Base-by-base conservation (phyloP, 2,797 vertebrate species). In the Malurus splendens region DNA sequence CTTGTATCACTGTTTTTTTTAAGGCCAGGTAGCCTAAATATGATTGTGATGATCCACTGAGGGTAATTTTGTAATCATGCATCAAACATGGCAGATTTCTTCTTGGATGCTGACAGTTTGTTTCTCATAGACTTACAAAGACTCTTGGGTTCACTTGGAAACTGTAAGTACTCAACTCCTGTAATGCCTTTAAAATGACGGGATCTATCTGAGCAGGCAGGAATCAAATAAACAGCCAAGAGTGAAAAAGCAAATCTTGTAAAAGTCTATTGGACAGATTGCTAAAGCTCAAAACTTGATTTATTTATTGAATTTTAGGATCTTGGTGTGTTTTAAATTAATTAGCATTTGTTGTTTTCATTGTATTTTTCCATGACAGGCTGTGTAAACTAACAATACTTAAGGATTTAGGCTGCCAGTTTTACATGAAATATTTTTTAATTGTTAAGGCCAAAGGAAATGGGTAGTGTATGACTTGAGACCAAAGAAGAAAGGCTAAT, bases 391-490 rank as follows among this genome's bases (percentile, higher is more conserved):
- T 82, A 90, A 90, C 50, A 59, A 20, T 89, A 70, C n/a, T 55
- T 93, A 85, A 62, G 11, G 0, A 70, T 81, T 79, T 80, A 76
- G 64, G 33, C 76, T 93, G 67, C 57, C 95, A 90, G 32, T 95
- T 95, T 96, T 93, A 83, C 72, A 80, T 66, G 50, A 55, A 77
- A 42, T 88, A 60, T 85, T 91, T 88, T 81, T 59, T 89, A 86
- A 83, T 91, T 33, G 77, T 16, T 90, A 81, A 90, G 33, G 42
- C 57, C 85, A 60, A 90, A 87, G 60, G 19, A 70, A 41, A 47
- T 77, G 64, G 36, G 11, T 18, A 92, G 18, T 20, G 4, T 64
- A 24, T 94, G 51, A 81, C 45, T 82, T 90, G 73, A 91, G 60
- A 67, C n/a, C 36, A 39, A 74, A 80, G 57, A 70, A 48, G 62